Evolutionary conservation across 2,113 vertebrate species (phyloP).

Genomic region (Oenanthe oenanthe): DNA sequence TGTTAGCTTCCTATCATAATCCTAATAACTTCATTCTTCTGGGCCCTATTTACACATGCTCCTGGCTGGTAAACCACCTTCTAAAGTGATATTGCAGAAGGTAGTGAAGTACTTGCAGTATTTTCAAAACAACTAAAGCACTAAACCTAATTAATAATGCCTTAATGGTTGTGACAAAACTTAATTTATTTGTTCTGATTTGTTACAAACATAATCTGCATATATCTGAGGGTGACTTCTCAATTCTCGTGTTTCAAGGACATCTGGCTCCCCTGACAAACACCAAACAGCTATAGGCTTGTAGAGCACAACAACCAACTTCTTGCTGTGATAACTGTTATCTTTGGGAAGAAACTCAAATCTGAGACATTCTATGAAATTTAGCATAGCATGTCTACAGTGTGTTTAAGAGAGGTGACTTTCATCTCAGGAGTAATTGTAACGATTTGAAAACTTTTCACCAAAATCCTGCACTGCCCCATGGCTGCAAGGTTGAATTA

Average conservation of each 20-base stretch:
- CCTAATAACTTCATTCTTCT: neutral
- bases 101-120: neutral
- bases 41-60: neutral
- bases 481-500: neutral
- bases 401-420: neutral
- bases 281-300: neutral
- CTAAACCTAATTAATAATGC: neutral
- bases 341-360: neutral
- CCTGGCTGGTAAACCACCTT: neutral
- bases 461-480: neutral
- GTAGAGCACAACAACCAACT: neutral
- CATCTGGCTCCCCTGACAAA: neutral
- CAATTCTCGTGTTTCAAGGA: neutral
- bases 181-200: slow-evolving; percentile 18
- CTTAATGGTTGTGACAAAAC: neutral
- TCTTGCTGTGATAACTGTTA: neutral
- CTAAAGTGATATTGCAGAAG: neutral
- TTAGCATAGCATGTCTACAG: neutral
- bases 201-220: neutral
- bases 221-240: neutral
- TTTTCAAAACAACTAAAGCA: neutral
- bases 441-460: neutral
- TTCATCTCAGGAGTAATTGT: neutral
- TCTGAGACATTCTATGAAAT: neutral
- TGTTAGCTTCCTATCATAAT: neutral